Evolutionary conservation across 2,113 vertebrate species (phyloP).

Genomic region (Camarhynchus parvulus): DNA sequence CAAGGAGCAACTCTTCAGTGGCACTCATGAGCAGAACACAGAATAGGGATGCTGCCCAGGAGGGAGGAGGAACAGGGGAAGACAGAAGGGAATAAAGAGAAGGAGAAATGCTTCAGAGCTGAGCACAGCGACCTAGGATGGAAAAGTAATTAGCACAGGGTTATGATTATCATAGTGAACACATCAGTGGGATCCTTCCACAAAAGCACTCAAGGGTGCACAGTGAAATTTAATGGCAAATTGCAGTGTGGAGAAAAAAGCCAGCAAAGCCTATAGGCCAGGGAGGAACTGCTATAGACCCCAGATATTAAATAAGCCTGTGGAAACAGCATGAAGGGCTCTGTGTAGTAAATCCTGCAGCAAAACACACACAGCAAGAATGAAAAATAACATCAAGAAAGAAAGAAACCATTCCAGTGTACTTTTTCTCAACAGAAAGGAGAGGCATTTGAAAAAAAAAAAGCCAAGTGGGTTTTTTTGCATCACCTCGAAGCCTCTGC

Average conservation of each 20-base stretch:
- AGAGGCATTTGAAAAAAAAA: background rate
- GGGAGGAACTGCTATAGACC: background rate
- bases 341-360: background rate
- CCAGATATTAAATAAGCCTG: background rate
- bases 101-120: background rate
- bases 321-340: background rate
- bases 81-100: background rate
- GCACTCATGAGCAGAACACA: background rate
- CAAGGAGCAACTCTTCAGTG: background rate
- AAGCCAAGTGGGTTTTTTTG: background rate
- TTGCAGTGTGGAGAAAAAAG: background rate
- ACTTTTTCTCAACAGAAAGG: background rate
- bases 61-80: background rate
- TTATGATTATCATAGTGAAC: background rate
- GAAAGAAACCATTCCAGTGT: background rate
- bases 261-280: background rate
- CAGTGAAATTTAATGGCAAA: background rate
- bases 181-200: background rate
- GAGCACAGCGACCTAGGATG: background rate
- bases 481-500: background rate
- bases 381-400: background rate
- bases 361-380: background rate
- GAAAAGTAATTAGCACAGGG: constrained; percentile 7
- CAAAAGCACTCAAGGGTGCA: background rate
- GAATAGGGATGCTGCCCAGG: background rate